These are phyloP conservation scores for Matsumyia berberina DNA, from an alignment of 2,888 invertebrate species.

Conservation along the genomic window DNA sequence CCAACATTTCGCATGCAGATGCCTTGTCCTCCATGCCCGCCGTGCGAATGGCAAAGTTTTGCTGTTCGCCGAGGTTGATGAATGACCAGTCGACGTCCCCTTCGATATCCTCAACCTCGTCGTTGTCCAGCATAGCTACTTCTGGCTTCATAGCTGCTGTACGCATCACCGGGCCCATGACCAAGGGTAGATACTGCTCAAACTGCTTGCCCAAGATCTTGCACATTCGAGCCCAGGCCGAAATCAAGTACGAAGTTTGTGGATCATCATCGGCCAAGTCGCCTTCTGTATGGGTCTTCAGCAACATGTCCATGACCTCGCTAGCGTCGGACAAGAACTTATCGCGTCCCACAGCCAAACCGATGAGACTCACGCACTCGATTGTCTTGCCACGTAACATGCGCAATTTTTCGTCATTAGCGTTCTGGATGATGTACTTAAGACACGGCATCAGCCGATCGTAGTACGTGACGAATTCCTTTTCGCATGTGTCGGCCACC, in stretches of 20 bases:
- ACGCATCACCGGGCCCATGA: constrained; percentile 95
- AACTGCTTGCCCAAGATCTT: constrained; percentile 95
- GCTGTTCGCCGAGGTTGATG: constrained; percentile 94
- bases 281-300: constrained; percentile 95
- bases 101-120: constrained; percentile 91
- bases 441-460: constrained; percentile 96
- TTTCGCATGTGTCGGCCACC: constrained; percentile 98
- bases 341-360: constrained; percentile 92
- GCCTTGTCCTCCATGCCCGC: constrained; percentile 96
- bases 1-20: constrained; percentile 96
- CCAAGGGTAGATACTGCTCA: constrained; percentile 94
- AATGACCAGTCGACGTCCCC: constrained; percentile 95
- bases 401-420: constrained; percentile 93
- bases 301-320: constrained; percentile 97
- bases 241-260: constrained; percentile 98
- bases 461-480: constrained; percentile 97
- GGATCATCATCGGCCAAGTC: constrained; percentile 97
- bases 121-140: constrained; percentile 93
- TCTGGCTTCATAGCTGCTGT: constrained; percentile 96
- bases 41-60: constrained; percentile 95
- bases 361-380: constrained; percentile 99
- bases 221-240: constrained; percentile 99
- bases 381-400: constrained; percentile 98
- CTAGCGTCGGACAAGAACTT: constrained; percentile 96
- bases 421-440: constrained; percentile 98